Percentiles rank a stretch among this genome's conserved stretches.
Evolutionary conservation across 2,797 vertebrate species (phyloP).

Genomic region (Pantherophis alleghaniensis): DNA sequence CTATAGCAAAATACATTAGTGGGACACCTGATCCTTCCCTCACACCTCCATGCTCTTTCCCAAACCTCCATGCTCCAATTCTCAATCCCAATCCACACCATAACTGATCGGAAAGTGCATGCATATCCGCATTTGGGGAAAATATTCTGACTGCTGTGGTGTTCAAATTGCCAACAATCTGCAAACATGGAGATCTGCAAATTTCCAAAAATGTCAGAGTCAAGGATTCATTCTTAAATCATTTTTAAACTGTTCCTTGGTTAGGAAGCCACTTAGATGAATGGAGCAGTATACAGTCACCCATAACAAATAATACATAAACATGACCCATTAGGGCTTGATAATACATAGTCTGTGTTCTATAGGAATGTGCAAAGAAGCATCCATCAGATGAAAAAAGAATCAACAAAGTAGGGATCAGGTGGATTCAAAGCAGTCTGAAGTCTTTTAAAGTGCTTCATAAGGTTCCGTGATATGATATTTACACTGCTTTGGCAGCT

Average conservation of each 20-base stretch:
- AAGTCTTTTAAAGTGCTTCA: neutral
- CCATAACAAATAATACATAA: neutral
- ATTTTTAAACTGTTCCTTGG: neutral
- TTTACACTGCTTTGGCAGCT: neutral
- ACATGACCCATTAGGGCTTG: neutral
- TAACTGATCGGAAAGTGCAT: neutral
- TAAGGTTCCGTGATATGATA: neutral
- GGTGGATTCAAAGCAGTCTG: neutral
- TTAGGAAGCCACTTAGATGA: neutral
- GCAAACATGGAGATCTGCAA: neutral
- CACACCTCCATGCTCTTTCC: too few species aligned
- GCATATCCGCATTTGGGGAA: neutral
- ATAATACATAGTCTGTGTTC: neutral
- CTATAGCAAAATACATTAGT: neutral
- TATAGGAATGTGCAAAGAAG: neutral
- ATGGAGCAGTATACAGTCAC: neutral
- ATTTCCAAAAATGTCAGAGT: neutral
- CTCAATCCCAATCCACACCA: neutral
- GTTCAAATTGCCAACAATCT: neutral
- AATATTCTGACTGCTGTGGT: neutral
- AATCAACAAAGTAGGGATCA: neutral
- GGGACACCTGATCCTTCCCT: neutral
- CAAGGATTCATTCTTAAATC: neutral
- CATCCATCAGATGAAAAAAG: neutral
- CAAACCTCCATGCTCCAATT: neutral